Evolutionary conservation across 2,888 invertebrate genomes (phyloP).

Genomic region (Drosophila nigritarsus): DNA sequence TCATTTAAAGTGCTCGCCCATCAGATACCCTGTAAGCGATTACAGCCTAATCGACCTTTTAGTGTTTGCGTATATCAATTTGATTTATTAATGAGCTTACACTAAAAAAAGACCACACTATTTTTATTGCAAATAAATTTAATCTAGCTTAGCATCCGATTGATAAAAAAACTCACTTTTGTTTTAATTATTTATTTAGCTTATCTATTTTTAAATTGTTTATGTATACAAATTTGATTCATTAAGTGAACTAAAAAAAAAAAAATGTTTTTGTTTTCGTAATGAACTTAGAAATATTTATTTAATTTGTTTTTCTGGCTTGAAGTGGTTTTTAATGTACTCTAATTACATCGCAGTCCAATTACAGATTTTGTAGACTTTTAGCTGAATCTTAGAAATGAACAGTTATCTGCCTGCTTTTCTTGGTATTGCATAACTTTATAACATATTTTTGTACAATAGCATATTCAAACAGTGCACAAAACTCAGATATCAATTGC

Average conservation of each 20-base stretch:
- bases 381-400: too few species aligned
- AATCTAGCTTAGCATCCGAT: not conserved
- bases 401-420: not conserved
- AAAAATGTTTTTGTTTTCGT: not conserved
- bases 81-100: slow-evolving; percentile 3
- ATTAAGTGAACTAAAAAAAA: not conserved
- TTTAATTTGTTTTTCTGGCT: not conserved
- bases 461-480: not conserved
- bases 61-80: not conserved
- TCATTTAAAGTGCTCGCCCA: not conserved
- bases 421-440: not conserved
- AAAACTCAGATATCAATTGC: not conserved
- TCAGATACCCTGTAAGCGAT: slow-evolving; percentile 21
- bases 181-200: not conserved
- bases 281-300: not conserved
- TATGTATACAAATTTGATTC: not conserved
- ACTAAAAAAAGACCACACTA: not conserved
- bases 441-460: not conserved
- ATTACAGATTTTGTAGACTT: not conserved
- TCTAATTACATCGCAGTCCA: not conserved
- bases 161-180: not conserved
- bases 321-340: not conserved
- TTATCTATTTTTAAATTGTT: not conserved
- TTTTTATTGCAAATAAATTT: slow-evolving; percentile 1
- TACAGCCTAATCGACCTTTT: not conserved